phyloP scores from a whole-genome alignment of 2,888 invertebrate genomes.

The Leptarthrus brevirostris region DNA sequence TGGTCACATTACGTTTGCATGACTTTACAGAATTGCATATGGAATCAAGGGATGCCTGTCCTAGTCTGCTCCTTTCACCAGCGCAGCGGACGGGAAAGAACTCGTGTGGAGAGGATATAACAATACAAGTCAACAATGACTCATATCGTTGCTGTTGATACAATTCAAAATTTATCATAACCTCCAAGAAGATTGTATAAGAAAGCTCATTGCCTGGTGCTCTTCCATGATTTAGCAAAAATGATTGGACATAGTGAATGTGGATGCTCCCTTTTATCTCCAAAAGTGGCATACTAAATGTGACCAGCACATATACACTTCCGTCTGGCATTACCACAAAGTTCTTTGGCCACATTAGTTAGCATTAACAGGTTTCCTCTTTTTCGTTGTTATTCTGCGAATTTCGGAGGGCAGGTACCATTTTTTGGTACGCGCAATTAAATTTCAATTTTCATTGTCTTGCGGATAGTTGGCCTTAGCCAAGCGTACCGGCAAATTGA shows the following conservation, averaged over 20 bases:
- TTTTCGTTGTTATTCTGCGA: background rate
- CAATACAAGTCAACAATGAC: constrained; percentile 6
- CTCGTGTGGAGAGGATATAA: background rate
- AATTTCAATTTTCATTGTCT: constrained; percentile 46
- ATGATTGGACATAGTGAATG: background rate
- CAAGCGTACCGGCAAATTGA: constrained; percentile 26
- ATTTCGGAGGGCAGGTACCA: constrained; percentile 24
- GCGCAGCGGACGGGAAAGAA: background rate
- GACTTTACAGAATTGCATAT: constrained; percentile 43
- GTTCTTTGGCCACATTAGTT: background rate
- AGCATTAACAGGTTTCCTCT: constrained; percentile 4
- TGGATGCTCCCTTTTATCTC: background rate
- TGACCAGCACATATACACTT: background rate
- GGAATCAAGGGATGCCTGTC: constrained; percentile 20
- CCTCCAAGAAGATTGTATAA: background rate
- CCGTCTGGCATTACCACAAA: constrained; percentile 6
- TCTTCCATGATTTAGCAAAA: constrained; percentile 31
- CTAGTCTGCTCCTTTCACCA: constrained; percentile 1
- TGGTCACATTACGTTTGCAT: constrained; percentile 34
- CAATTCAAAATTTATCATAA: constrained; percentile 31
- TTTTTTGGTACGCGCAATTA: constrained; percentile 41
- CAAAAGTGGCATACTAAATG: background rate
- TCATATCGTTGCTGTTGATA: background rate
- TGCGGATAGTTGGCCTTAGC: constrained; percentile 32
- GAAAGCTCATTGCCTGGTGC: constrained; percentile 1